Conservation (phyloP, 2,888 invertebrate species). For the Caradrina clavipalpis region DNA sequence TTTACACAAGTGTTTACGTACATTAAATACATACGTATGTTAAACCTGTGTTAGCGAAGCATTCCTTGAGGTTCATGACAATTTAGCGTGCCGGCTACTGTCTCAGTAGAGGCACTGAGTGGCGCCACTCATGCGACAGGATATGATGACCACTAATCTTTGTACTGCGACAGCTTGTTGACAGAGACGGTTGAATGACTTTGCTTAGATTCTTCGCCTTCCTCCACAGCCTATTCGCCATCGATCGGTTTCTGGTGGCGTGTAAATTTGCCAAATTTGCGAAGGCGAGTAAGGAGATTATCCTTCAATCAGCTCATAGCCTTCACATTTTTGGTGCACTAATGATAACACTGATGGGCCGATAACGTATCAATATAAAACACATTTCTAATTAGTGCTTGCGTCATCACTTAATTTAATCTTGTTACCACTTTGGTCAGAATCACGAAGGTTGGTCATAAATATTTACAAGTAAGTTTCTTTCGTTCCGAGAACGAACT, state of each 20-base stretch:
- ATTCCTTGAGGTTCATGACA: not conserved
- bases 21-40: not conserved
- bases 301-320: slow-evolving; percentile 3
- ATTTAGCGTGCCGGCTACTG: not conserved
- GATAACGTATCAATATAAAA: slow-evolving; percentile 23
- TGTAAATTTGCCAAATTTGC: not conserved
- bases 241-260: not conserved
- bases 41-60: not conserved
- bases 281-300: not conserved
- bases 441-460: not conserved
- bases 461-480: slow-evolving; percentile 5
- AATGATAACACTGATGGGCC: not conserved
- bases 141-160: no score
- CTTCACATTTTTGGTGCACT: slow-evolving; percentile 2
- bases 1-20: slow-evolving; percentile 37
- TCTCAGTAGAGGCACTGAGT: not conserved
- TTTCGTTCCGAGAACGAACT: slow-evolving; percentile 9
- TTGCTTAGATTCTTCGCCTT: not conserved
- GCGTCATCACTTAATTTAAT: slow-evolving; percentile 19
- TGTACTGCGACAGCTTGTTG: no score
- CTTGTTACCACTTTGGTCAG: slow-evolving; percentile 12
- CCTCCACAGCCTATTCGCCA: not conserved
- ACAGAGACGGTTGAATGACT: not conserved
- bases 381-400: slow-evolving; percentile 1
- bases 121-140: no score